These are phyloP conservation scores for Meloidogyne floridensis DNA, from an alignment of 1,140 invertebrate genomes.

Conservation along the genomic window DNA sequence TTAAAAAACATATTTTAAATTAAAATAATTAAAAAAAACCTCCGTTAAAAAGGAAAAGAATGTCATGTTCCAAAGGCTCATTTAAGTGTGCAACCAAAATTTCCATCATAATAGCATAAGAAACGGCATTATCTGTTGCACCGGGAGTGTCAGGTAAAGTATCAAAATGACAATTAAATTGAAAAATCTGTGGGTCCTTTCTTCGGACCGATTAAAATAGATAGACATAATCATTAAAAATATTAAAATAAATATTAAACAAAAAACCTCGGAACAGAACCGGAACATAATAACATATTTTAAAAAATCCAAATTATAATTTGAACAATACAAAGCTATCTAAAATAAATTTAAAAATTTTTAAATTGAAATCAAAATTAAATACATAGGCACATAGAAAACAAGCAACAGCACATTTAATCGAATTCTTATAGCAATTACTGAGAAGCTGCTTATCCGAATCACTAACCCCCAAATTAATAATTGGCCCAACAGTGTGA, in stretches of 20 bases:
- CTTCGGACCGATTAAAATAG: conserved; percentile 71
- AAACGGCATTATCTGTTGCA: conserved; percentile 64
- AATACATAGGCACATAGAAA: no score
- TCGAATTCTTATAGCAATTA: conserved; percentile 38
- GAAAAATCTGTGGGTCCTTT: conserved; percentile 70
- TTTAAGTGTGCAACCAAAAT: conserved; percentile 75
- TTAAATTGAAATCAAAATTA: no score
- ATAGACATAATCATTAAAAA: no score
- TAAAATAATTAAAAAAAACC: conserved; percentile 65
- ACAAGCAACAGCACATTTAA: not conserved
- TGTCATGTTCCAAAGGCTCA: conserved; percentile 73
- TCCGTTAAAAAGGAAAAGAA: conserved; percentile 85
- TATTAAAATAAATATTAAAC: no score
- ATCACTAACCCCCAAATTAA: conserved; percentile 21
- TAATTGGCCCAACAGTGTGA: conserved; percentile 38
- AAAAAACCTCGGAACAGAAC: no score
- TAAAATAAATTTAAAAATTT: no score
- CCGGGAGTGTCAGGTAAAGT: conserved; percentile 82
- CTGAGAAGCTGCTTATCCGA: conserved; percentile 7
- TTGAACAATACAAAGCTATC: no score
- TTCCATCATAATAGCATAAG: conserved; percentile 87
- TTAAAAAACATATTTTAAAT: not conserved
- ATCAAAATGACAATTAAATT: conserved; percentile 90
- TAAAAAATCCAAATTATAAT: no score
- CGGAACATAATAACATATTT: no score